Conservation (phyloP, 2,888 invertebrate genomes). For the Apoderus coryli region DNA sequence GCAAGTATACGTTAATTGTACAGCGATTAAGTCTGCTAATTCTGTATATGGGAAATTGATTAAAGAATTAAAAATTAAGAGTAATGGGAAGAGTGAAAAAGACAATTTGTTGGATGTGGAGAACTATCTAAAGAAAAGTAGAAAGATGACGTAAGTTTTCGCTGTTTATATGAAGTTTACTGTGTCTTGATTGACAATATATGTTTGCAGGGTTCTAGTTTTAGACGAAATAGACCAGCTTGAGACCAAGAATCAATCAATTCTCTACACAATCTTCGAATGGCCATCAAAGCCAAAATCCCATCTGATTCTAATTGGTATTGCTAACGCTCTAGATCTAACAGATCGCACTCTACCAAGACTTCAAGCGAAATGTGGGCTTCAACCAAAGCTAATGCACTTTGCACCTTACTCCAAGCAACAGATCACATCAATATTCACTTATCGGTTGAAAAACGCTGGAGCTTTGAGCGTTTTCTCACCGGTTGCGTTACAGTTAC, state of each 20-base stretch:
- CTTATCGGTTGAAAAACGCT: constrained; percentile 56
- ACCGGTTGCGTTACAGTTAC: constrained; percentile 72
- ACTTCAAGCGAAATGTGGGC: constrained; percentile 59
- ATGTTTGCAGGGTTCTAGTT: constrained; percentile 51
- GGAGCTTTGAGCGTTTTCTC: constrained; percentile 60
- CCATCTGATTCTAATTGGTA: constrained; percentile 69
- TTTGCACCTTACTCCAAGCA: constrained; percentile 86
- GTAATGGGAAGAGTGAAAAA: constrained; percentile 45
- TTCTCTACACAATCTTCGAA: constrained; percentile 85
- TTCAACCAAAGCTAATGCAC: constrained; percentile 66
- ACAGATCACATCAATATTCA: constrained; percentile 78
- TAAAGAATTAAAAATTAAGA: constrained; percentile 50
- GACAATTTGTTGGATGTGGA: constrained; percentile 53
- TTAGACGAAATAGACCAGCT: constrained; percentile 94
- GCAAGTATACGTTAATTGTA: constrained; percentile 73
- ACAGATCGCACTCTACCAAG: constrained; percentile 82
- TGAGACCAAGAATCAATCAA: constrained; percentile 65
- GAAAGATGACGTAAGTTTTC: constrained; percentile 55
- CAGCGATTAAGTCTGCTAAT: constrained; percentile 69
- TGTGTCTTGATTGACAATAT: constrained; percentile 1
- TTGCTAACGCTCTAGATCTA: constrained; percentile 91
- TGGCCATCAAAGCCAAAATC: constrained; percentile 66
- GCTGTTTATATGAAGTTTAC: not conserved
- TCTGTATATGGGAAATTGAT: constrained; percentile 68
- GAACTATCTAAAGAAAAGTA: constrained; percentile 47